Base-by-base conservation (phyloP, 92 coral and sea anemone species). In the Epizoanthus fatuus region DNA sequence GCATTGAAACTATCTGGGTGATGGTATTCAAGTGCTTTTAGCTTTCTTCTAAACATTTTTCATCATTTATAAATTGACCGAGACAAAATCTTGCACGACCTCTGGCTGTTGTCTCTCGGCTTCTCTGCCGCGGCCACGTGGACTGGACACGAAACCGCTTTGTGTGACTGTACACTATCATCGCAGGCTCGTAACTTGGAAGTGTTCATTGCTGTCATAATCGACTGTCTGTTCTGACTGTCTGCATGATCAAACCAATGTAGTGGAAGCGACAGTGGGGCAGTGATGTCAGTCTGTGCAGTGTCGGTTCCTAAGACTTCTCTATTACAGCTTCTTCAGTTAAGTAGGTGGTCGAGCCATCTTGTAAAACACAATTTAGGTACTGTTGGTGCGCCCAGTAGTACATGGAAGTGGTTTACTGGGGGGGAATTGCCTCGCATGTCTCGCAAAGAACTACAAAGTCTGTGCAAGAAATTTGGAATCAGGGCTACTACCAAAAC, bases 11-110 rank as follows among this genome's bases (percentile, higher is more conserved):
- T 92, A 60, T 87, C 93, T 51, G 98, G 98, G 79, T 93, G 93
- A 82, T 97, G 98, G 75, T 97, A 89, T 74, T 95, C 98, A 65
- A 97, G 84, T 14, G 99, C 98, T 49, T 93, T 93, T 20, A 97
- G 85, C 74, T 97, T 97, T 45, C 98, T 84, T 75, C 75, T 84
- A 80, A 91, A 97, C 99, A 97, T 97, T 45, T 49, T 67, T 25
- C 74, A 42, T 64, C 32, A 54, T 45, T 40, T 72, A 55, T 8
- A 49, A 49, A 49, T 49, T 11, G 53, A 49, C 3, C 53, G 35
- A 29, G 35, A 29, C 35, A 29, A 49, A 49, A 49, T 8, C 53
- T 8, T 44, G 6, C 35, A 29, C 8, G 53, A 47, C 13, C 53
- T 47, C 53, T 47, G 12, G 10, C 53, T 47, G 53, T 47, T 47